These are phyloP conservation scores for Amaurobius ferox DNA, from an alignment of 2,888 invertebrate species.

Conservation along the genomic window DNA sequence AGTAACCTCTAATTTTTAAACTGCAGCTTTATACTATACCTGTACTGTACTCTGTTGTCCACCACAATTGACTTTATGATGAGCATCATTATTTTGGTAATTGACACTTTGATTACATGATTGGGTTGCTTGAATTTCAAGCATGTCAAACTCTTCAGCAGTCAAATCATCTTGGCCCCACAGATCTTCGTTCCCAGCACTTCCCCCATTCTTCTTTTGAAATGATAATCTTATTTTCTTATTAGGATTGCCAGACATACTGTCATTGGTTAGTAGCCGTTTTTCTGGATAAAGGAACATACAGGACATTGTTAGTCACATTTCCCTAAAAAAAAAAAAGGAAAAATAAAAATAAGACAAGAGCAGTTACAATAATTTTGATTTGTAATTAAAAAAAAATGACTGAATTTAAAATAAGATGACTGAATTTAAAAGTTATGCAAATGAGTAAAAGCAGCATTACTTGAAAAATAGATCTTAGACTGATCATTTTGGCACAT, in stretches of 20 bases:
- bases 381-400: too few species aligned
- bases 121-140: conserved; percentile 63
- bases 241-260: conserved; percentile 24
- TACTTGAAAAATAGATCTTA: too few species aligned
- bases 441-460: too few species aligned
- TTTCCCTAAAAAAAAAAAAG: neutral
- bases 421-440: too few species aligned
- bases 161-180: conserved; percentile 66
- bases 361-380: too few species aligned
- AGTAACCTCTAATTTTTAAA: too few species aligned
- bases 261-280: neutral
- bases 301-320: neutral
- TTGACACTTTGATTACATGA: neutral
- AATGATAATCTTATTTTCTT: conserved; percentile 52
- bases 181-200: conserved; percentile 55
- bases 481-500: too few species aligned
- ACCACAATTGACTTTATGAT: too few species aligned
- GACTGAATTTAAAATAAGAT: too few species aligned
- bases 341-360: neutral
- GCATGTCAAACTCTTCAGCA: conserved; percentile 69
- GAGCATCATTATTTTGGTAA: neutral
- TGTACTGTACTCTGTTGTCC: too few species aligned
- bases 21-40: too few species aligned
- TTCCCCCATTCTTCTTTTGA: conserved; percentile 4
- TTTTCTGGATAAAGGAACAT: neutral